Evolutionary conservation across 2,797 vertebrate genomes (phyloP).

Genomic region (Zalophus californianus): DNA sequence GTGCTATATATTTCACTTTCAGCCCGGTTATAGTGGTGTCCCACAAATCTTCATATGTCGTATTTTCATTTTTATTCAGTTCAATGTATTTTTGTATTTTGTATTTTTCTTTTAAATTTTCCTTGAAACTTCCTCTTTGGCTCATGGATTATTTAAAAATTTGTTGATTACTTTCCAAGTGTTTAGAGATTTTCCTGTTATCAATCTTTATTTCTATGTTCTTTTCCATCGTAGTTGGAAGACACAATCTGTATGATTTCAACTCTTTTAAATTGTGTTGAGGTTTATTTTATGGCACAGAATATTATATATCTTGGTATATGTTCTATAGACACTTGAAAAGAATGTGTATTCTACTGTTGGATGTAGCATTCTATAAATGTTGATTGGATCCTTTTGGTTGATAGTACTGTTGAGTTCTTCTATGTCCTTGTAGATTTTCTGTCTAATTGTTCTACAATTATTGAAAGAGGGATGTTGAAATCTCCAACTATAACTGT

Average conservation of each 20-base stretch:
- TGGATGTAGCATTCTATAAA: background rate
- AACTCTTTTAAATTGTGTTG: background rate
- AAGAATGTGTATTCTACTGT: background rate
- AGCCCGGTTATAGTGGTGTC: background rate
- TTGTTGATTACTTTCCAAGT: background rate
- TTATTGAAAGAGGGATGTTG: background rate
- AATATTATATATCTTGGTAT: constrained; percentile 3
- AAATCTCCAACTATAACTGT: background rate
- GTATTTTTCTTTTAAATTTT: background rate
- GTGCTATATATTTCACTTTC: background rate
- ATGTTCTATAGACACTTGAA: background rate
- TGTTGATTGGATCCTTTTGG: background rate
- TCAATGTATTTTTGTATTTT: background rate
- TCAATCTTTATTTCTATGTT: background rate
- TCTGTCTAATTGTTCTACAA: constrained; percentile 2
- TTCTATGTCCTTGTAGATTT: background rate
- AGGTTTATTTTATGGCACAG: background rate
- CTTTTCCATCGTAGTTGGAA: background rate
- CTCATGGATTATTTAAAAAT: background rate
- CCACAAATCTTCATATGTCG: background rate
- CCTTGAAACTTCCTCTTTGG: background rate
- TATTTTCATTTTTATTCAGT: background rate
- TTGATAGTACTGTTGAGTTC: background rate
- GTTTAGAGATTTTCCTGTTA: background rate
- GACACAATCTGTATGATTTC: background rate